These are phyloP conservation scores for Xenotilapia caudafasciata DNA, from an alignment of 2,113 vertebrate species.

Conservation along the genomic window DNA sequence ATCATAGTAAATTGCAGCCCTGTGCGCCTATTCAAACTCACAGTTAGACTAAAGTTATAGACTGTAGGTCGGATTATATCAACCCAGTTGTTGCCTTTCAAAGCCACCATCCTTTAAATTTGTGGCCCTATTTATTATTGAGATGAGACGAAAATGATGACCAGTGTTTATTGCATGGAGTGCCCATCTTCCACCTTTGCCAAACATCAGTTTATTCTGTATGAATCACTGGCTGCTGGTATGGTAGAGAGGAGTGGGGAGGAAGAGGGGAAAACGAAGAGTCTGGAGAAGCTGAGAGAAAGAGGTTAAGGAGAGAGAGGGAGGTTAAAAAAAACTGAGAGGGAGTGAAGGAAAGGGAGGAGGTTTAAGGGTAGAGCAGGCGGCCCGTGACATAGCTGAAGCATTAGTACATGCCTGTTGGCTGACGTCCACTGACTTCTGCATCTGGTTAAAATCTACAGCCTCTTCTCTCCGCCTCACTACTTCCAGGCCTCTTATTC, in stretches of 20 bases:
- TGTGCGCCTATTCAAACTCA: background rate
- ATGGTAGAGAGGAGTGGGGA: background rate
- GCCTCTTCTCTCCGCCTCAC: constrained; percentile 3
- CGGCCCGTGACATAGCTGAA: constrained; percentile 70
- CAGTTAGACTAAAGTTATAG: background rate
- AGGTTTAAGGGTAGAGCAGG: constrained; percentile 30
- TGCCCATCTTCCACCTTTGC: background rate
- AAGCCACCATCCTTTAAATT: background rate
- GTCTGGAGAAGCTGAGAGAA: background rate
- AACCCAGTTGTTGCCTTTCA: background rate
- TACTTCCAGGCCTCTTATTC: background rate
- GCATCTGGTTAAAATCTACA: constrained; percentile 72
- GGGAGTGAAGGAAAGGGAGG: constrained; percentile 7
- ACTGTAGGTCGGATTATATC: background rate
- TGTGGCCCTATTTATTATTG: background rate
- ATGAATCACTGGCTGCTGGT: background rate
- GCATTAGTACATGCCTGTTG: constrained; percentile 75
- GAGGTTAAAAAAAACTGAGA: background rate
- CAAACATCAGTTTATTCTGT: background rate
- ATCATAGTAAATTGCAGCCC: constrained; percentile 54
- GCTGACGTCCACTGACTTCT: constrained; percentile 62
- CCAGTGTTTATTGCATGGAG: background rate
- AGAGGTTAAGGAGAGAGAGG: background rate
- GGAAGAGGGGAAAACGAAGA: background rate
- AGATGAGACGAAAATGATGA: background rate